Conservation (phyloP, 2,888 invertebrate species). For the Hyposoter dolosus region DNA sequence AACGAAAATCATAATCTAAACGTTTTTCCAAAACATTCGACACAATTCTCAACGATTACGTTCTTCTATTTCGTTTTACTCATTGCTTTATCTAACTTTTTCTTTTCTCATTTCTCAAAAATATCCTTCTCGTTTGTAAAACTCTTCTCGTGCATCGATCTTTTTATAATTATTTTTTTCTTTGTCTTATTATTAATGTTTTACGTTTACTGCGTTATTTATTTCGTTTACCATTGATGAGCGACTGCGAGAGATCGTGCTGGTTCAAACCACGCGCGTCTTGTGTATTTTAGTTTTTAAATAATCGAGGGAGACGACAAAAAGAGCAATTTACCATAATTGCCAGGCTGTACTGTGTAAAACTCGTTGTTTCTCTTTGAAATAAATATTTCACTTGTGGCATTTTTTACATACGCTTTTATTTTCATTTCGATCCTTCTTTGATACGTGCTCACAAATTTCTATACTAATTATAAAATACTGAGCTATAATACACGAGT, state of each 20-base stretch:
- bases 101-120: not conserved
- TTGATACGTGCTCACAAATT: conserved; percentile 6
- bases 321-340: conserved; percentile 5
- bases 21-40: conserved; percentile 1
- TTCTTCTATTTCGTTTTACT: conserved; percentile 1
- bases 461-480: not conserved
- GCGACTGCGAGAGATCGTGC: not conserved
- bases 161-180: conserved; percentile 22
- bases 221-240: conserved; percentile 54
- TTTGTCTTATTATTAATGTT: conserved; percentile 16
- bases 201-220: conserved; percentile 59
- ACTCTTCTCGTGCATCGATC: conserved; percentile 12
- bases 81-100: not conserved
- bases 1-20: conserved; percentile 19
- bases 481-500: not conserved
- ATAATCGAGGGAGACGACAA: conserved; percentile 6
- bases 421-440: conserved; percentile 14
- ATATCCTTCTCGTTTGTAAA: conserved; percentile 6
- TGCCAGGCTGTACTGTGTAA: conserved; percentile 38
- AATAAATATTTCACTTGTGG: conserved; percentile 60
- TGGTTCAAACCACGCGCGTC: conserved; percentile 16
- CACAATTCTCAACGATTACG: conserved; percentile 13
- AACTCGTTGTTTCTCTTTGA: conserved; percentile 31
- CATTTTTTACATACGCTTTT: conserved; percentile 47
- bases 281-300: conserved; percentile 35